phyloP scores from a whole-genome alignment of 2,113 vertebrate species.

The Chinchilla lanigera region DNA sequence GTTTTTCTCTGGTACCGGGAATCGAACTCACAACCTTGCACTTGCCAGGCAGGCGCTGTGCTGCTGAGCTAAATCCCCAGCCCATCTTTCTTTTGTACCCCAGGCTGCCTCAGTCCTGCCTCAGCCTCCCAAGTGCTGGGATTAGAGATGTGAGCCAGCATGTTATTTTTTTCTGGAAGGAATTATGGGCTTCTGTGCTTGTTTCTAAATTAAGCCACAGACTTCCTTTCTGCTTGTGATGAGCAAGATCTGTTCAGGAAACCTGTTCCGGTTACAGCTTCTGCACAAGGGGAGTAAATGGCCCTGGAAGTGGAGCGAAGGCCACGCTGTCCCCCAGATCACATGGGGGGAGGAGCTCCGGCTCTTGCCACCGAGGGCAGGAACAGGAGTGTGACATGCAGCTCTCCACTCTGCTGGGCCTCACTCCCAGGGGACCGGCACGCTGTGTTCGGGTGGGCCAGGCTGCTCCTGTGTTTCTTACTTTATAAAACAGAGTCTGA shows the following conservation, averaged over 20 bases:
- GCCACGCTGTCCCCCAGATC: background rate
- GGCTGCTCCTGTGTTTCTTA: background rate
- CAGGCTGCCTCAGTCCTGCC: background rate
- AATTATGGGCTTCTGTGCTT: background rate
- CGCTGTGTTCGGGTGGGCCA: background rate
- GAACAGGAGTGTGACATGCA: background rate
- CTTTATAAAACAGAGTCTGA: conserved; percentile 19
- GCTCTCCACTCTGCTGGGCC: background rate
- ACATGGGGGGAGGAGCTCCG: background rate
- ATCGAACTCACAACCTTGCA: too few species aligned
- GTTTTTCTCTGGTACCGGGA: too few species aligned
- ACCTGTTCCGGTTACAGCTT: background rate
- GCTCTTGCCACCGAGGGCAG: too few species aligned
- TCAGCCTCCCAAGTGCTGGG: background rate
- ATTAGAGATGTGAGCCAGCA: background rate
- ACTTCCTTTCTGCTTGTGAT: background rate
- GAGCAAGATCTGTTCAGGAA: background rate
- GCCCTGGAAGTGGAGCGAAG: background rate
- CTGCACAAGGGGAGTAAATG: background rate
- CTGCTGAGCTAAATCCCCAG: too few species aligned
- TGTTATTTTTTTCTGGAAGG: background rate
- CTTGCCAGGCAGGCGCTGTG: too few species aligned
- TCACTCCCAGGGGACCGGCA: background rate
- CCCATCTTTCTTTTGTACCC: background rate
- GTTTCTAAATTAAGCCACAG: background rate